These are phyloP conservation scores for Triops cancriformis DNA, from an alignment of 1,140 invertebrate species.

Conservation along the genomic window DNA sequence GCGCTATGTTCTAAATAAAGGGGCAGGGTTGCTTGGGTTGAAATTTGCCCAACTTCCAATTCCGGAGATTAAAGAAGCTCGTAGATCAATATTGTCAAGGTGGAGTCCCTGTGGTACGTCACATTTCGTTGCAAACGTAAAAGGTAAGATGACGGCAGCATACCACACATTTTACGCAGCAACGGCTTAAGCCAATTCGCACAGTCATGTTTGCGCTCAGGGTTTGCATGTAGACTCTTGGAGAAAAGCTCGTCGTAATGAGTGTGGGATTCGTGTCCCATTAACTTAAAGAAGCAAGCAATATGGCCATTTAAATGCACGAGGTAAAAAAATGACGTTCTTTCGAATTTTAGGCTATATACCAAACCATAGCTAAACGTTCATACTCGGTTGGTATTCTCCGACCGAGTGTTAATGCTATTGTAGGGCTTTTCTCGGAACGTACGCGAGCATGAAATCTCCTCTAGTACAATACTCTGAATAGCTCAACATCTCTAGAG, in stretches of 20 bases:
- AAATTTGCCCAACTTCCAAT: conserved; percentile 6
- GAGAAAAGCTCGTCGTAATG: background rate
- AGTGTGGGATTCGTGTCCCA: too few relatives aligned
- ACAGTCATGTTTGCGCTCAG: background rate
- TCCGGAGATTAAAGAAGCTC: conserved; percentile 5
- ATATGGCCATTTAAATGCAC: too few relatives aligned
- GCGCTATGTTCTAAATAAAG: background rate
- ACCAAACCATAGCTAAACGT: too few relatives aligned
- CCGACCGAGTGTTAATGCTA: too few relatives aligned
- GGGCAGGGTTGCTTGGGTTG: background rate
- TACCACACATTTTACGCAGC: background rate
- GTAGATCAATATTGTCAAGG: background rate
- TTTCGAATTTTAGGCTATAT: too few relatives aligned
- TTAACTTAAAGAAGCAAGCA: too few relatives aligned
- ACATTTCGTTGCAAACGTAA: background rate
- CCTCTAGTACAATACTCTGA: too few relatives aligned
- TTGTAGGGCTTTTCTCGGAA: too few relatives aligned
- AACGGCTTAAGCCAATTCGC: background rate
- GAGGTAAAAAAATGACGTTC: too few relatives aligned
- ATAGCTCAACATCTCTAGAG: too few relatives aligned
- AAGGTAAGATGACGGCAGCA: background rate
- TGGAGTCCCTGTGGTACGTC: background rate
- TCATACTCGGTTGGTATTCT: too few relatives aligned
- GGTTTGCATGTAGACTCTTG: background rate
- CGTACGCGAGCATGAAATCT: too few relatives aligned